Base-by-base conservation (phyloP, 2,888 invertebrate species). In the Myopa tessellatipennis region DNA sequence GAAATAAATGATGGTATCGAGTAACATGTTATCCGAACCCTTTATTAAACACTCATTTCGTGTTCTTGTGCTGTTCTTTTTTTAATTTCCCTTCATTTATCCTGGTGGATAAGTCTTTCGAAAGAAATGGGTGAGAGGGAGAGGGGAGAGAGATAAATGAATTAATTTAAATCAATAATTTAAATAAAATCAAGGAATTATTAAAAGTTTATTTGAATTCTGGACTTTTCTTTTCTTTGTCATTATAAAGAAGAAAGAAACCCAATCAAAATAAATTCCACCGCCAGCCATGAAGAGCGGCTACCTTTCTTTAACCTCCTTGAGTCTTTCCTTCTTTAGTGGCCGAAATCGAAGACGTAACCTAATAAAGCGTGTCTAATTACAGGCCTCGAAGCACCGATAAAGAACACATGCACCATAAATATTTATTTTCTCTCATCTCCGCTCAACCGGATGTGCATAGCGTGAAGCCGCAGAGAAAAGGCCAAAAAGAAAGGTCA, bases 11-110 rank as follows among this genome's bases (percentile, higher is more conserved):
- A 74, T 74, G 52, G 74, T 74, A 74, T 74, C 74, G 63, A 52
- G 74, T 74, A 65, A 65, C 74, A 74, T 65, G 74, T 74, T 74
- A 74, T 74, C 74, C 50, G 65, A 65, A 65, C 65, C 74, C 52
- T 74, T 74, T 74, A 63, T 74, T 74, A 74, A 74, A 74, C 74
- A 74, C 74, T 74, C 74, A 34, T 74, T 52, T 74, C 8, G 61
- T 8, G 14, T 61, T 6, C 3, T 65, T 26, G 14, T 65, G 12
- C 3, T 65, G 38, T 38, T 36, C 6, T n/a, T 45, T 36, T 69
- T n/a, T 18, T 18, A n/a, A 5, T 65, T 36, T 12, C n/a, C 8
- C 12, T 68, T 68, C 18, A 16, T 40, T 18, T 52, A 12, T 26
- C 45, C 69, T 50, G 16, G n/a, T 18, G 45, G 10, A 45, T 6